Percentiles rank a stretch among this genome's conserved stretches.
phyloP scores from a whole-genome alignment of 1,140 invertebrate genomes.

The Scaptomyza hsui region DNA sequence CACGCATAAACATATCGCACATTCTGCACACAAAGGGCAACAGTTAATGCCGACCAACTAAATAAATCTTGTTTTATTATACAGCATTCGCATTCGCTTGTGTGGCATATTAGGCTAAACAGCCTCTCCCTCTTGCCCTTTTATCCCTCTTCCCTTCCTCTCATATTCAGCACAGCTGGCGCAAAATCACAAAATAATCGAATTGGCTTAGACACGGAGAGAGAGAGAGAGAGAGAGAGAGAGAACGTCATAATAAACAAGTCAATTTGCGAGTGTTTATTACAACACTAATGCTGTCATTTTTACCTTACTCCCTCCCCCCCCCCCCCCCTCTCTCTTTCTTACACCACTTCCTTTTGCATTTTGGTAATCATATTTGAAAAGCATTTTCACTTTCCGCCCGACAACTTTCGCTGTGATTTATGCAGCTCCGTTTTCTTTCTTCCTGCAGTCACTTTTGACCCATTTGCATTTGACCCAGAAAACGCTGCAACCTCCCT shows the following conservation, averaged over 20 bases:
- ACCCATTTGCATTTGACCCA: slow-evolving; percentile 68
- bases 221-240: no score
- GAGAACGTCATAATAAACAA: slow-evolving; percentile 68
- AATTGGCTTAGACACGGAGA: slow-evolving; percentile 56
- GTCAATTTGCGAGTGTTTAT: slow-evolving; percentile 70
- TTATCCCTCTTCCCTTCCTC: not conserved
- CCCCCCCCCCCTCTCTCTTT: not conserved
- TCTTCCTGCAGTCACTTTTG: slow-evolving; percentile 28
- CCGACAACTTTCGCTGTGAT: slow-evolving; percentile 63
- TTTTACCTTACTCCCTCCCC: not conserved
- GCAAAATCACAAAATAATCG: slow-evolving; percentile 75
- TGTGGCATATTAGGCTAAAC: slow-evolving; percentile 42
- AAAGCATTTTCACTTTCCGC: slow-evolving; percentile 36
- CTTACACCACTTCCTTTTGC: not conserved
- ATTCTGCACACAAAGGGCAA: slow-evolving; percentile 68
- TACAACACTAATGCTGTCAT: not conserved
- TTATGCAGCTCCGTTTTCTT: slow-evolving; percentile 48
- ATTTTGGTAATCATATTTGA: slow-evolving; percentile 30
- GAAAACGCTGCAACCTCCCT: slow-evolving; percentile 17
- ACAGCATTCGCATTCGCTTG: slow-evolving; percentile 42
- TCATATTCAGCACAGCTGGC: slow-evolving; percentile 29
- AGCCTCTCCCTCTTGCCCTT: not conserved
- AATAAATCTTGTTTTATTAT: slow-evolving; percentile 81
- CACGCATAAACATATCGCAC: slow-evolving; percentile 28
- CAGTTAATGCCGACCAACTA: slow-evolving; percentile 78